These are phyloP conservation scores for Uloborus diversus DNA, from an alignment of 1,140 invertebrate species.

Conservation along the genomic window DNA sequence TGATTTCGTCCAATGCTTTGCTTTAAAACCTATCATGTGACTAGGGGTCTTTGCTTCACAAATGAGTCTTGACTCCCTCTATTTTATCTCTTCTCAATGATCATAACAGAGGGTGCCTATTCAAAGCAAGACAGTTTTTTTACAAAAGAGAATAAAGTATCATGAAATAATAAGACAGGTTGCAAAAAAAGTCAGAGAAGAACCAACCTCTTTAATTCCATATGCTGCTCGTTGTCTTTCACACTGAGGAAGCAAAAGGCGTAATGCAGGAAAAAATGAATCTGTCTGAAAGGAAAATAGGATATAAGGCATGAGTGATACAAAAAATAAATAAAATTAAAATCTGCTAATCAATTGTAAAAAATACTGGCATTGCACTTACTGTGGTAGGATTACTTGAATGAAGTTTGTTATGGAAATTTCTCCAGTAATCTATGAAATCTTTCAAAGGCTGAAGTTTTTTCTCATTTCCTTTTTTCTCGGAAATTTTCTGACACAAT, in stretches of 20 bases:
- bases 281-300: constrained; percentile 61
- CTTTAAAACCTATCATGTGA: too few species aligned
- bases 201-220: constrained; percentile 71
- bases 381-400: constrained; percentile 60
- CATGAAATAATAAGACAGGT: too few species aligned
- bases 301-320: neutral
- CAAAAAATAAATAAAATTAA: neutral
- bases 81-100: too few species aligned
- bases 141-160: too few species aligned
- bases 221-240: constrained; percentile 74
- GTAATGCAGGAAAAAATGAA: constrained; percentile 76
- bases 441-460: constrained; percentile 68
- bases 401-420: constrained; percentile 64
- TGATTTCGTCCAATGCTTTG: too few species aligned
- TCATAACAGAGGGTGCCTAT: too few species aligned
- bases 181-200: neutral
- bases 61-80: too few species aligned
- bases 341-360: neutral
- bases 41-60: too few species aligned
- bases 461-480: constrained; percentile 65
- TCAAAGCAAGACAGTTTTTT: too few species aligned
- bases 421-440: constrained; percentile 70
- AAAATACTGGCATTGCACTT: constrained; percentile 53
- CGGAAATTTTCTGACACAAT: constrained; percentile 69
- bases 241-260: constrained; percentile 76